Evolutionary conservation across 2,113 vertebrate genomes (phyloP), one percentile per base, ranked within the genome.

Genomic region (Tachysurus vachellii): DNA sequence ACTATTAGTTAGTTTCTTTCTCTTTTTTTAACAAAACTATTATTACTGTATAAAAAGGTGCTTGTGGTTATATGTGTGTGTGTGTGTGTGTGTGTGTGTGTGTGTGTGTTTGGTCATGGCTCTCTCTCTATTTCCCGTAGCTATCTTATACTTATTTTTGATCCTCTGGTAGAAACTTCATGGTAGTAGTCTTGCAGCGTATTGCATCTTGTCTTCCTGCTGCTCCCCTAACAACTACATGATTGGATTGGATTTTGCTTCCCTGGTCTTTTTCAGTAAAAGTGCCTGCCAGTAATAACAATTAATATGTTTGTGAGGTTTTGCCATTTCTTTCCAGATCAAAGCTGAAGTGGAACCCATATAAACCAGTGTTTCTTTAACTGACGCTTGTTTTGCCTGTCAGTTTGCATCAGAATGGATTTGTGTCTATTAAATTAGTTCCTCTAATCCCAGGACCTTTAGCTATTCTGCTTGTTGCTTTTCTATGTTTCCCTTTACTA

Each of bases 401-500:
- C 80, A 61, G 31, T 88, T 80, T 77, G 82, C 44, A 85, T 87
- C 62, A 75, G 53, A 82, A 90, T 87, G 23, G 6, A 50, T 70
- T 82, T 54, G 54, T 59, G 17, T 86, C 75, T 47, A 87, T 83
- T 85, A 86, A 87, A 80, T 70, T 42, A n/a, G n/a, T 31, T 53
- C 47, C 59, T 86, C 89, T 91, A 92, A 93, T 86, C 90, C 68
- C 90, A 91, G 92, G 64, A 93, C 92, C 93, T 86, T 66, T 50
- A 90, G 93, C 92, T 21, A 88, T 93, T 93, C 90, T 92, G 93
- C 88, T 80, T 68, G 50, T 56, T 42, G 71, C 83, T 42, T 91
- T 87, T 92, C 83, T 91, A 93, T 93, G 91, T 93, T 92, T 86
- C 59, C 91, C 90, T 88, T 89, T 87, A 86, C 91, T 91, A n/a